Base-by-base conservation (phyloP, 2,113 vertebrate genomes). In the Collichthys lucidus region DNA sequence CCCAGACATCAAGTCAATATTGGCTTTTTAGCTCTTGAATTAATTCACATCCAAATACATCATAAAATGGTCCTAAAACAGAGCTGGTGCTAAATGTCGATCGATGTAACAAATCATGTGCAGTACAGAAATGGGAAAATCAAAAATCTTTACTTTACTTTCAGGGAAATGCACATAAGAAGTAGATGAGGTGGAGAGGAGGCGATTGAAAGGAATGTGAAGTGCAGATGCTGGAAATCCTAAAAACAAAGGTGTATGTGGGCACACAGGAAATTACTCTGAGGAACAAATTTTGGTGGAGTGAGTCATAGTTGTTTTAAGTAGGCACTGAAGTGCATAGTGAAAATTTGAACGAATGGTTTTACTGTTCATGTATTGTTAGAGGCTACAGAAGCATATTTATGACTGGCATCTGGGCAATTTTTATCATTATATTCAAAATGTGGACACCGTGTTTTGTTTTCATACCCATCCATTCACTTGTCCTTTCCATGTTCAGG, bases 401-500 rank as follows among this genome's bases (percentile, higher is more conserved):
- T 47, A 31, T 73, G 22, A 9, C 5, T 47, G 56, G 62, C 20
- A 66, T 50, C 31, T 47, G 6, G 40, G 29, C n/a, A 64, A 2
- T 49, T 26, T 49, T 44, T 20, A 7, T 52, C 49, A 46, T n/a
- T 2, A 52, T 53, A 24, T 17, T 2, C n/a, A n/a, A 52, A 53
- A 42, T 22, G 2, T 63, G 11, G 0, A 72, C 55, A 50, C 8
- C 1, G 29, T 42, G 50, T 76, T 68, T 47, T 66, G 15, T 50
- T 60, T 44, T 73, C 12, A 44, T 24, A 24, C 15, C 5, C 15
- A 19, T 61, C 61, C n/a, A 40, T 57, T 26, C 46, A 66, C 61
- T 68, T 73, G 62, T 71, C 56, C 53, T 71, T 71, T 61, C 70
- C 26, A 55, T 49, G n/a, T 65, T 57, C 49, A 59, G 31, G 31